Percentiles rank a stretch among this genome's conserved stretches.
Evolutionary conservation across 2,888 invertebrate genomes (phyloP).

Genomic region (Tetragnatha montana): DNA sequence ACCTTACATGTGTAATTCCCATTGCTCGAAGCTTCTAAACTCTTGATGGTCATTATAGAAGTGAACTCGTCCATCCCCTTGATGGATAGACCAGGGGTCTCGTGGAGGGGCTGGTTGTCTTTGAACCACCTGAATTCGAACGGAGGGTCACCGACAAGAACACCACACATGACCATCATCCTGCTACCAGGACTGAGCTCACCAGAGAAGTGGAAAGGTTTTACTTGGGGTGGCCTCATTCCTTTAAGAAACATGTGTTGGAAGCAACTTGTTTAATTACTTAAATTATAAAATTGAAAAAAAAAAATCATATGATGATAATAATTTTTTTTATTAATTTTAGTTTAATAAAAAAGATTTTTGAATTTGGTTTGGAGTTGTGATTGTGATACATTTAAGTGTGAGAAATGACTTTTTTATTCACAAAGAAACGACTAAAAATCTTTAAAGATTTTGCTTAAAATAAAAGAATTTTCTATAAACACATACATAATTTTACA

Average conservation of each 20-base stretch:
- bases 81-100: background rate
- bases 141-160: slow-evolving; percentile 64
- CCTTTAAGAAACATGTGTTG: slow-evolving; percentile 15
- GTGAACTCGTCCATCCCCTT: slow-evolving; percentile 27
- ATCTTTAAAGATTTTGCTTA: no score
- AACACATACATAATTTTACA: no score
- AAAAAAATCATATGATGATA: no score
- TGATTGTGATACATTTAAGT: no score
- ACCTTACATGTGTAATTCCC: slow-evolving; percentile 70
- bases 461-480: no score
- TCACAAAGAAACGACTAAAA: no score
- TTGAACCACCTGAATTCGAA: slow-evolving; percentile 70
- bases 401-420: no score
- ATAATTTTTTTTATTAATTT: no score
- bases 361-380: no score
- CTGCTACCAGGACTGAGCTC: slow-evolving; percentile 17
- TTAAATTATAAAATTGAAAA: no score
- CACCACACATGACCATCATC: slow-evolving; percentile 32
- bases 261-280: background rate
- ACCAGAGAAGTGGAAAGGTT: slow-evolving; percentile 51
- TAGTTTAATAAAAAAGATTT: no score
- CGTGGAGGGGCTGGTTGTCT: slow-evolving; percentile 25
- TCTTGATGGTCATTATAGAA: slow-evolving; percentile 47
- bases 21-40: slow-evolving; percentile 44
- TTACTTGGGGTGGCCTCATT: slow-evolving; percentile 41